These are phyloP conservation scores for Trachurus trachurus DNA, from an alignment of 2,797 vertebrate species.

Conservation along the genomic window DNA sequence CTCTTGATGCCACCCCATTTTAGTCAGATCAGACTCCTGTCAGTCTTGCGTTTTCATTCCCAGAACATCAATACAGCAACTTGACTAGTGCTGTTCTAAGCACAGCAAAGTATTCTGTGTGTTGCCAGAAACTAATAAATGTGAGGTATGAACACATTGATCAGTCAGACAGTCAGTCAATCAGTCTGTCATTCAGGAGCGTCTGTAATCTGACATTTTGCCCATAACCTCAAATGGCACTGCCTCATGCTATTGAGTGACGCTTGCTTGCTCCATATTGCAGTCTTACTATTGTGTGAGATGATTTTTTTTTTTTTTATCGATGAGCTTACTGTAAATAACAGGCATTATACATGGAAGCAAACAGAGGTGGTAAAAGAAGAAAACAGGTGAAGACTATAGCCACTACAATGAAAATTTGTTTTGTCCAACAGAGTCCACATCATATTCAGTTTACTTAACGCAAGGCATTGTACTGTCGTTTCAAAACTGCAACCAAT, in stretches of 20 bases:
- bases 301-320: slow-evolving; percentile 25
- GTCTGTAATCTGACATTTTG: slow-evolving; percentile 51
- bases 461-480: not conserved
- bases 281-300: slow-evolving; percentile 21
- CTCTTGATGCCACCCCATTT: slow-evolving; percentile 14
- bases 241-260: slow-evolving; percentile 35
- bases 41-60: slow-evolving; percentile 46
- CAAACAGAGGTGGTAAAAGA: not conserved
- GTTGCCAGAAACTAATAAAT: slow-evolving; percentile 40
- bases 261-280: slow-evolving; percentile 17
- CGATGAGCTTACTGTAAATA: slow-evolving; percentile 4
- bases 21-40: slow-evolving; percentile 37
- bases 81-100: slow-evolving; percentile 34
- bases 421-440: not conserved
- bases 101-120: slow-evolving; percentile 27
- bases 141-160: slow-evolving; percentile 43
- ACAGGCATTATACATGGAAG: not conserved
- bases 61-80: slow-evolving; percentile 26
- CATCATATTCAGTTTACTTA: not conserved
- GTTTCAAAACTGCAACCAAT: slow-evolving; percentile 12
- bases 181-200: slow-evolving; percentile 39
- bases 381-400: not conserved
- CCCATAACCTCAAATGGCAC: slow-evolving; percentile 44
- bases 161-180: slow-evolving; percentile 46
- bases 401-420: not conserved